Conservation (phyloP, 2,797 vertebrate genomes). For the Lutjanus campechanus region DNA sequence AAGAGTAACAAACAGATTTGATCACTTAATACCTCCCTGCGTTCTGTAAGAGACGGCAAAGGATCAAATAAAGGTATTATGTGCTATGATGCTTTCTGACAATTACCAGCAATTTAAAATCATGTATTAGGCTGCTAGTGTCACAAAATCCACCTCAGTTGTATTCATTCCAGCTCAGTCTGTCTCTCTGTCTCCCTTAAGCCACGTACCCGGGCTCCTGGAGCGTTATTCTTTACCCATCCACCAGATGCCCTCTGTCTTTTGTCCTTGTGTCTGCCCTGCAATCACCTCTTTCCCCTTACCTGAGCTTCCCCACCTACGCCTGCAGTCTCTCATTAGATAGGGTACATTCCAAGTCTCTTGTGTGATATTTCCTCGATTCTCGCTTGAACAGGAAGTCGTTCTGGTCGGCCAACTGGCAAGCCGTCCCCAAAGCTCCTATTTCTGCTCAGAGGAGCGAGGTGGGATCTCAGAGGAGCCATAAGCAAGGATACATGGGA, state of each 20-base stretch:
- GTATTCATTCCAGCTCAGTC: background rate
- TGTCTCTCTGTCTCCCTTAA: background rate
- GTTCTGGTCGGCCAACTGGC: too few species aligned
- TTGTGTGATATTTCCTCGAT: too few species aligned
- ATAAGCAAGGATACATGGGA: too few species aligned
- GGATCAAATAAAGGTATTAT: background rate
- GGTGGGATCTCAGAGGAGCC: too few species aligned
- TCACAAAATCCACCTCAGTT: background rate
- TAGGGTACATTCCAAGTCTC: too few species aligned
- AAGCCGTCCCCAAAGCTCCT: too few species aligned
- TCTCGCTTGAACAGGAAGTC: too few species aligned
- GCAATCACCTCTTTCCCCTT: background rate
- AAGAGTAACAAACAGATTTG: conserved; percentile 21
- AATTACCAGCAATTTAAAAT: conserved; percentile 1
- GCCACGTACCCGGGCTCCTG: background rate
- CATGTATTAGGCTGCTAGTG: background rate
- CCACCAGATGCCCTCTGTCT: background rate
- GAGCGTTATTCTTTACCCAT: background rate
- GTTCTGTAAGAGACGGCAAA: background rate
- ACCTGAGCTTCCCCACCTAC: background rate
- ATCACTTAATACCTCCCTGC: background rate
- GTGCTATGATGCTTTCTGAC: background rate
- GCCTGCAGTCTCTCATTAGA: background rate
- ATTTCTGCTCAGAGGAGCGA: too few species aligned
- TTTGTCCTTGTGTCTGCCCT: background rate